Evolutionary conservation across 2,113 vertebrate species (phyloP), one percentile per base, ranked within the genome.

Genomic region (Pao palembangensis): DNA sequence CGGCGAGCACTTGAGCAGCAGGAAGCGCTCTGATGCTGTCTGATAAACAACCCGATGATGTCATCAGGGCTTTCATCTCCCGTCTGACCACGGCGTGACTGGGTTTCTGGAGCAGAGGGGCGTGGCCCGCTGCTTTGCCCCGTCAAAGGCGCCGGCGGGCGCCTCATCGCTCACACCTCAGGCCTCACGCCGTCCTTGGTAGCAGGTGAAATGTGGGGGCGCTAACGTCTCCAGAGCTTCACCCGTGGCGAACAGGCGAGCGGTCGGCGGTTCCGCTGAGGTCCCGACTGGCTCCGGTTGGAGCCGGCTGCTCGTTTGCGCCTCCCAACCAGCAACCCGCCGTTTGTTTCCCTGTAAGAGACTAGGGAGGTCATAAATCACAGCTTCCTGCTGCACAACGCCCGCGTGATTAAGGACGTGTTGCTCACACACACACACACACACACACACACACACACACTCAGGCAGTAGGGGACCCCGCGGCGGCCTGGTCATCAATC

Each of bases 141-240:
- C 38, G 60, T 85, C 79, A 83, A 71, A 79, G 76, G 65, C 78
- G 41, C 43, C 61, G 77, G 61, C n/a, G n/a, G n/a, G n/a, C n/a
- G n/a, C n/a, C n/a, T 58, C 64, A 64, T 77, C 46, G 57, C 71
- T 80, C 71, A 81, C 49, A 69, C 67, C 75, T 77, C 83, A 69
- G 64, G 82, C 75, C 60, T 56, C 48, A 25, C 54, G 56, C 54
- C 54, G 73, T 75, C 75, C 63, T 83, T 52, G 63, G 58, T 60
- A 60, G 65, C 75, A 77, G 76, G 80, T 79, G 70, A 80, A 52
- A 59, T 62, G 61, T 64, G 50, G 57, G 61, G 67, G 46, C 51
- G 48, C 49, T 51, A 51, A 55, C 64, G 55, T 58, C 44, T 38
- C 21, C 21, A 23, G 21, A 23, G 21, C 21, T 23, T 23, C 21